Conservation (phyloP, 2,888 invertebrate genomes). For the Linnaemya tessellans region DNA sequence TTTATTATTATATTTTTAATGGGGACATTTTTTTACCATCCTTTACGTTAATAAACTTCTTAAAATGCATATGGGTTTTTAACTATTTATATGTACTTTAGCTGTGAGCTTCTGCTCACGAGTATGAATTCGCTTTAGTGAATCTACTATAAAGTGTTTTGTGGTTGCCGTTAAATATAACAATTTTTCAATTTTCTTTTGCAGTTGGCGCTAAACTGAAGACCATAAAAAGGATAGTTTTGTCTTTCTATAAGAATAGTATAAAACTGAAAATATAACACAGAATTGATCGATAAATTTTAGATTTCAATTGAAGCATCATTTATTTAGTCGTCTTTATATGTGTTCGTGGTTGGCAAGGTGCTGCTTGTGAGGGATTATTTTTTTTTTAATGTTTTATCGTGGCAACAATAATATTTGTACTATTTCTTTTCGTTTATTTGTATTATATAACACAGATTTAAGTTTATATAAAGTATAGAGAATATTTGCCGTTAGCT, state of each 20-base stretch:
- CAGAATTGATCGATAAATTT: not conserved
- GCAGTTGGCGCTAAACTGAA: not conserved
- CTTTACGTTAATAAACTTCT: not conserved
- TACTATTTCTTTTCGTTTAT: not conserved
- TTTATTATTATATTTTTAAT: slow-evolving; percentile 12
- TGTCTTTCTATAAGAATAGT: not conserved
- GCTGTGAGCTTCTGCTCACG: not conserved
- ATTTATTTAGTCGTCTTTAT: not conserved
- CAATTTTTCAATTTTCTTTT: not conserved
- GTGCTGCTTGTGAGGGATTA: not conserved
- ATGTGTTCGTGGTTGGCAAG: not conserved
- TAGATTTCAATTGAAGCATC: not conserved
- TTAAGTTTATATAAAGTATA: not conserved
- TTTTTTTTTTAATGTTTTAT: not conserved
- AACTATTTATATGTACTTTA: no score
- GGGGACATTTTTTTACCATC: not conserved
- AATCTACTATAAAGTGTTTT: not conserved
- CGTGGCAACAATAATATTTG: not conserved
- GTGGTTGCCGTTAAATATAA: not conserved
- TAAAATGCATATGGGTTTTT: not conserved
- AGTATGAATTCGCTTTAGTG: not conserved
- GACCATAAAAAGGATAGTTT: not conserved
- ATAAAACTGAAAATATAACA: not conserved
- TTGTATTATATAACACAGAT: not conserved
- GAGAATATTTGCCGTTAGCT: not conserved